phyloP scores from a whole-genome alignment of 2,797 vertebrate genomes.

The Notoglanidium macrostoma region DNA sequence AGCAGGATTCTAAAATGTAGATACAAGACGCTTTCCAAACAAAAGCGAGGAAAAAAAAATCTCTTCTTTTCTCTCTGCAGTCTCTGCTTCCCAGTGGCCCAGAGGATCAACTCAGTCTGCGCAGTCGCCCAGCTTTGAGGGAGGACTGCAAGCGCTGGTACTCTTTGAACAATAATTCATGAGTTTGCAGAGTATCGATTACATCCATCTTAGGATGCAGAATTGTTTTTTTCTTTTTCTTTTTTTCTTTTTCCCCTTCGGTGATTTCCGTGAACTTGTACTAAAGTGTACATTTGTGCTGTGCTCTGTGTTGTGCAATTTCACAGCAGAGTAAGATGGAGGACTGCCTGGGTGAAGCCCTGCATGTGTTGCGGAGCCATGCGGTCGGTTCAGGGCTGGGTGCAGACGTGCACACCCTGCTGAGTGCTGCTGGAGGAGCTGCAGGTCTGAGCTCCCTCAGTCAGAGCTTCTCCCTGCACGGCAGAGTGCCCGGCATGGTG shows the following conservation, averaged over 20 bases:
- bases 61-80: constrained; percentile 52
- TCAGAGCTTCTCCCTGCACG: constrained; percentile 77
- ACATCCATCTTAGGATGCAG: neutral
- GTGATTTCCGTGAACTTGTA: neutral
- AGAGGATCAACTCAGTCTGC: constrained; percentile 85
- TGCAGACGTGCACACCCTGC: constrained; percentile 85
- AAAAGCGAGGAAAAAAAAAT: neutral
- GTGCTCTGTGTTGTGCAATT: neutral
- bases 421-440: constrained; percentile 66
- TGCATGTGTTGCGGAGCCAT: constrained; percentile 91
- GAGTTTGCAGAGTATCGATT: neutral
- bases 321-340: constrained; percentile 86
- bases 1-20: neutral
- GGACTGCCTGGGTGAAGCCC: constrained; percentile 93
- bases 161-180: constrained; percentile 51
- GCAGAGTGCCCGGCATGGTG: constrained; percentile 83
- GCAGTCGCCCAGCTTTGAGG: constrained; percentile 90
- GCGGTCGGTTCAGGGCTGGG: constrained; percentile 74
- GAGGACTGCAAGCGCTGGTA: constrained; percentile 86
- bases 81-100: constrained; percentile 91
- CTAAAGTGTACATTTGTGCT: neutral
- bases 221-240: neutral
- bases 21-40: constrained; percentile 53
- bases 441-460: constrained; percentile 74
- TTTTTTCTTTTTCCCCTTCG: too few relatives aligned